A percentile compares a stretch with the other conserved stretches of the same genome.
Evolutionary conservation across 1,140 invertebrate species (phyloP).

Genomic region (Macrosteles quadrilineatus): DNA sequence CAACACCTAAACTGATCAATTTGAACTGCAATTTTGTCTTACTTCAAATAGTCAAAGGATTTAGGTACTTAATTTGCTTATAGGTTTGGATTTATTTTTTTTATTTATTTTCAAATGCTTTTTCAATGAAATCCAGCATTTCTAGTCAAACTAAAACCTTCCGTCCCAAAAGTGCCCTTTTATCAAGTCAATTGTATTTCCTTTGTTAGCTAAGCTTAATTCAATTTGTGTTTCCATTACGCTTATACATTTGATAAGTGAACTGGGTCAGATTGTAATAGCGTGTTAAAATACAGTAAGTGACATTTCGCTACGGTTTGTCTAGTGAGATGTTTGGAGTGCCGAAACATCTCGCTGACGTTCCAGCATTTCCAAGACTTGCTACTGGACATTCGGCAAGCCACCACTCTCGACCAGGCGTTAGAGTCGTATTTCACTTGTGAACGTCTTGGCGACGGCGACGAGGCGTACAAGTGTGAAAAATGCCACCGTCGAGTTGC

Average conservation of each 20-base stretch:
- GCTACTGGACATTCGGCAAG: constrained; percentile 86
- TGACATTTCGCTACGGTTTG: constrained; percentile 13
- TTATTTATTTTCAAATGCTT: too few species aligned
- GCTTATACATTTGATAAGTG: neutral
- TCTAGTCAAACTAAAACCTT: too few species aligned
- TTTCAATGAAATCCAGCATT: too few species aligned
- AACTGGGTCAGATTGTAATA: neutral
- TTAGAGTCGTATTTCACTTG: constrained; percentile 78
- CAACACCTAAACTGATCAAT: too few species aligned
- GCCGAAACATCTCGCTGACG: constrained; percentile 81
- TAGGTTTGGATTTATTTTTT: too few species aligned
- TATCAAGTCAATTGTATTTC: too few species aligned
- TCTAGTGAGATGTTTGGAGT: constrained; percentile 77
- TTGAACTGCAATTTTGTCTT: too few species aligned
- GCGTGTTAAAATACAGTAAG: neutral
- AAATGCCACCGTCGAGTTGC: constrained; percentile 90
- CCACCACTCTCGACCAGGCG: constrained; percentile 78
- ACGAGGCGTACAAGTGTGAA: constrained; percentile 87
- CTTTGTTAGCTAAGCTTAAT: too few species aligned
- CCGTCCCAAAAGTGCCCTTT: too few species aligned
- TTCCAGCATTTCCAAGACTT: constrained; percentile 92
- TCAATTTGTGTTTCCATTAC: neutral
- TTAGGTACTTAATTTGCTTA: too few species aligned
- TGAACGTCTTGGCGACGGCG: constrained; percentile 82
- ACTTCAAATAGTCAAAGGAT: too few species aligned